Conservation (phyloP, 2,113 vertebrate genomes). For the Mus spicilegus region DNA sequence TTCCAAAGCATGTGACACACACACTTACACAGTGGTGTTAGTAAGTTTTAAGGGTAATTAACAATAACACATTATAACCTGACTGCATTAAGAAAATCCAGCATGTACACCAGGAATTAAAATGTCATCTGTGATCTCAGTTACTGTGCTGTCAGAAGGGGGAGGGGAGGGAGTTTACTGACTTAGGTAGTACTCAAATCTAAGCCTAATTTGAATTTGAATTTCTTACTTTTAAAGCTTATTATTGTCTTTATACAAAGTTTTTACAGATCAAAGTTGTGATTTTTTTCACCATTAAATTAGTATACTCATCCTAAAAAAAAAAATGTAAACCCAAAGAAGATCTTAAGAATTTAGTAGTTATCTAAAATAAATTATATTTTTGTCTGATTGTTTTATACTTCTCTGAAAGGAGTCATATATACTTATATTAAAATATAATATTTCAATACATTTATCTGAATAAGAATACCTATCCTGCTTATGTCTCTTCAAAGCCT, state of each 20-base stretch:
- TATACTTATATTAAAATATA: background rate
- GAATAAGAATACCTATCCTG: background rate
- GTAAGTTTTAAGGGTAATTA: background rate
- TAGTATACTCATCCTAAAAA: background rate
- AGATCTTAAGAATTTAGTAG: background rate
- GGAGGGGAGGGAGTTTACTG: background rate
- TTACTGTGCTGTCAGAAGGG: background rate
- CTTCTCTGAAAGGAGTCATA: background rate
- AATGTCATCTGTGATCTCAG: conserved; percentile 29
- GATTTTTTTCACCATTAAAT: conserved; percentile 19
- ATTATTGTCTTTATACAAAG: background rate
- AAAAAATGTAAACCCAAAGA: background rate
- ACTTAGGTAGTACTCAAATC: background rate
- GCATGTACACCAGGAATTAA: background rate
- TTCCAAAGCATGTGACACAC: background rate
- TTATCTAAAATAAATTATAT: background rate
- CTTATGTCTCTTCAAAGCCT: background rate
- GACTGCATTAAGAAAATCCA: background rate
- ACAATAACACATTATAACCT: background rate
- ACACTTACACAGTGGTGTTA: background rate
- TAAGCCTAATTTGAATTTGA: background rate
- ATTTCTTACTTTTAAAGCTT: background rate
- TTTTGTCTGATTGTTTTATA: background rate
- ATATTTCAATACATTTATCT: background rate
- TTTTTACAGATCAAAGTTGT: background rate